Base-by-base conservation (phyloP, 2,113 vertebrate species). In the Misgurnus mizolepis region DNA sequence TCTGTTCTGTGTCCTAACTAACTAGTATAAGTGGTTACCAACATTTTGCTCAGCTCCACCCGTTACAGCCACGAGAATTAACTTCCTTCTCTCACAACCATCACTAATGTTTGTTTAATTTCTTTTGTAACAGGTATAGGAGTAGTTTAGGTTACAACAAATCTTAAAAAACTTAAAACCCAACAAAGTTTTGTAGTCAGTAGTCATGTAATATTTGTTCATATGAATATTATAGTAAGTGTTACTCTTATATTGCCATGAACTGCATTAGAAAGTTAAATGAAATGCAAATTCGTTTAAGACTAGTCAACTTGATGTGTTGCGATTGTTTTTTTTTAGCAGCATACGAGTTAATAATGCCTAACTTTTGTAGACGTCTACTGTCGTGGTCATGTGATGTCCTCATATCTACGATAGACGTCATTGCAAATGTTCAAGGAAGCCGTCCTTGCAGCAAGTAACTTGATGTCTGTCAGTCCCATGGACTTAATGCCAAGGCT, bases 381-480 rank as follows among this genome's bases (percentile, higher is more conserved):
- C 58, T 18, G 3, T 45, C 60, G 4, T 3, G 8, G 73, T 75
- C 73, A 75, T 39, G 43, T 34, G 56, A 75, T 75, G 18, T 14
- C 7, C 8, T 75, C 22, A 49, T 75, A 27, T 49, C 70, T 73
- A 34, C 27, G 27, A 1, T 34, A 73, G 40, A 73, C n/a, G 5
- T 60, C 17, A 74, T 74, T 75, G 56, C 58, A 64, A 50, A 49
- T n/a, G 43, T 39, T 75, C 27, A 15, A 64, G 41, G 55, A 64
- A 49, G 56, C 12, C 62, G 72, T 75, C 72, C 43, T 75, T 64
- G 41, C 72, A 49, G 64, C 53, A 43, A 60, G 58, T 5, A 62
- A 45, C 22, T 75, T 15, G 11, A 47, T 75, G 58, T 47, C 72
- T 75, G 10, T 75, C 7, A 75, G 18, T 8, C 72, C 43, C 12